Base-by-base conservation (phyloP, 2,113 vertebrate species). In the Smithornis capensis region DNA sequence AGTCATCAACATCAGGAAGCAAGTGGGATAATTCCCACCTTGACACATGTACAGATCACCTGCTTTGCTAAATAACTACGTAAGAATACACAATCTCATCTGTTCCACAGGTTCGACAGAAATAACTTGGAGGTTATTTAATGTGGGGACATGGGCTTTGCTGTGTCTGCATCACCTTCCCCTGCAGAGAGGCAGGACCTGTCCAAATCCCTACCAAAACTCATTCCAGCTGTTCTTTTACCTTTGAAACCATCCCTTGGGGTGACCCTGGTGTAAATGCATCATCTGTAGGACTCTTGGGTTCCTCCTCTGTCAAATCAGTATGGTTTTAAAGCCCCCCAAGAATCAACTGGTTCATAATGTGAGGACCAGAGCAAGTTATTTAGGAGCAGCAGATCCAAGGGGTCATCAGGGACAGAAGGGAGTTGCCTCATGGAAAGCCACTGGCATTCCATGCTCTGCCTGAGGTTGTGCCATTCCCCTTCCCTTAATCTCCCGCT, bases 1-100 rank as follows among this genome's bases (percentile, higher is more conserved):
- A n/a, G 2, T 19, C 64, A 33, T 9, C 0, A 0, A 1, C 29
- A 7, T 24, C n/a, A 44, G 42, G 65, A 38, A 28, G 31, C 5
- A 33, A 14, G 8, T 15, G 42, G 35, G 45, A 27, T 50, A 50
- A 10, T 38, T 86, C 60, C 45, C 18, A 35, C 45, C 53, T 45
- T 1, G 2, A 9, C 13, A 18, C 18, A 6, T 3, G 17, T 2
- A 5, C 7, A 18, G 27, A 14, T 27, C 29, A 35, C 5, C 33
- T 21, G 19, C 57, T 69, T 35, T 33, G 35, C 9, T 47, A 83
- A 83, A 42, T 5, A 33, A 5, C 16, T 65, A 67, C 24, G 13
- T 7, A 33, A 55, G 71, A 21, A 70, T 42, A 40, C 8, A 5
- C 5, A 24, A 6, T 24, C 40, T 33, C 3, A 1, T 69, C 52